Percentiles rank a stretch among this genome's conserved stretches.
phyloP scores from a whole-genome alignment of 2,113 vertebrate genomes.

The Rhinolophus sinicus region DNA sequence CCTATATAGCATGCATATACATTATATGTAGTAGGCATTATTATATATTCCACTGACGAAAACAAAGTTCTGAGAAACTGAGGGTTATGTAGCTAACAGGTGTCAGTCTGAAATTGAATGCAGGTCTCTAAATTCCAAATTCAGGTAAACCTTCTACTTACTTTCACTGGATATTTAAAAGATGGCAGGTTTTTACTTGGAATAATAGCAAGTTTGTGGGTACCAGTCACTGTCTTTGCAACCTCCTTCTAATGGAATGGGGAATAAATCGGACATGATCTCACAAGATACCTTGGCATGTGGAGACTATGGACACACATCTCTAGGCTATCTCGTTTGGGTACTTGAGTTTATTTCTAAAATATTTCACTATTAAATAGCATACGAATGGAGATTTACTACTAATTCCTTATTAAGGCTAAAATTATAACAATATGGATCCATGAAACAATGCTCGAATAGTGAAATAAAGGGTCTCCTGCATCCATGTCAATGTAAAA shows the following conservation, averaged over 20 bases:
- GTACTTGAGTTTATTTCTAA: not conserved
- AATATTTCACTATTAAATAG: not conserved
- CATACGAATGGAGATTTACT: not conserved
- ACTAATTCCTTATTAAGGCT: not conserved
- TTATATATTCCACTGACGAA: not conserved
- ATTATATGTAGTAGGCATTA: not conserved
- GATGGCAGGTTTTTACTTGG: not conserved
- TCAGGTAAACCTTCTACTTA: not conserved
- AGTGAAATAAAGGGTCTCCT: not conserved
- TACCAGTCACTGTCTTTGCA: not conserved
- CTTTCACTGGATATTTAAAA: conserved; percentile 13
- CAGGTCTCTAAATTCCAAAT: not conserved
- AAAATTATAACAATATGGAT: not conserved
- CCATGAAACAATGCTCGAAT: not conserved
- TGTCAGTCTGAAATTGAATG: not conserved
- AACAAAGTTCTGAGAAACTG: conserved; percentile 5
- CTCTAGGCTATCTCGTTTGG: not conserved
- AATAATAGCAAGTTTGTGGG: not conserved
- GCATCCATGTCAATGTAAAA: not conserved
- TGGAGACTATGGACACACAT: not conserved
- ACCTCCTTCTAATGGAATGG: not conserved
- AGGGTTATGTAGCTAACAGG: not conserved
- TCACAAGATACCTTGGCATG: not conserved
- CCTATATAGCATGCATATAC: not conserved
- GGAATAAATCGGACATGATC: not conserved